Evolutionary conservation across 2,888 invertebrate species (phyloP).

Genomic region (Entomobrya proxima): DNA sequence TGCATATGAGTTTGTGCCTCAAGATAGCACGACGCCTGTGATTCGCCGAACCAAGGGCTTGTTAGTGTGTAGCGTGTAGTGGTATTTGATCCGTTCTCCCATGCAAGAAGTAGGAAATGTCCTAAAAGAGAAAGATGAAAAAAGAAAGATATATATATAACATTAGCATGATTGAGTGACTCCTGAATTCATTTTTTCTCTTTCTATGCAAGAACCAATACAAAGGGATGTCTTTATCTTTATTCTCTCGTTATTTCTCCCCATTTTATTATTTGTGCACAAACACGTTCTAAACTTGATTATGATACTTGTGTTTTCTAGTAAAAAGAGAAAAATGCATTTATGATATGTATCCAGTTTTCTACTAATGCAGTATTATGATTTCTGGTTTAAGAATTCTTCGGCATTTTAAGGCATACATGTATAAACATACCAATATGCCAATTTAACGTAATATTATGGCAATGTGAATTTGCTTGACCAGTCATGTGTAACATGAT

Average conservation of each 20-base stretch:
- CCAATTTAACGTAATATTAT: not conserved
- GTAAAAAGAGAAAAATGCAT: not conserved
- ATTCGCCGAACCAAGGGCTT: slow-evolving; percentile 77
- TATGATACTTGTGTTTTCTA: not conserved
- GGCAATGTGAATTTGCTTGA: slow-evolving; percentile 35
- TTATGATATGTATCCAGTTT: not conserved
- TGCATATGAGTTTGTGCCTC: slow-evolving; percentile 79
- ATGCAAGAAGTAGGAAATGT: slow-evolving; percentile 83
- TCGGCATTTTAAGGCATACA: not conserved
- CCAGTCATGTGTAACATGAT: slow-evolving; percentile 56
- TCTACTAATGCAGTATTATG: not conserved
- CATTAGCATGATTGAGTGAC: slow-evolving; percentile 26
- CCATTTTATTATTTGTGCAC: not conserved
- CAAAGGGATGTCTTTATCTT: slow-evolving; percentile 23
- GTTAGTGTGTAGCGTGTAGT: slow-evolving; percentile 76
- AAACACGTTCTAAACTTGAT: not conserved
- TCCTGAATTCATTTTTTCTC: not conserved
- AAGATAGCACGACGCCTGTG: slow-evolving; percentile 78
- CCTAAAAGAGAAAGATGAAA: slow-evolving; percentile 79
- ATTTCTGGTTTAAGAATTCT: not conserved
- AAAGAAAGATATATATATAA: not conserved
- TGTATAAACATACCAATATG: not conserved
- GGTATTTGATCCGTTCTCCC: slow-evolving; percentile 75
- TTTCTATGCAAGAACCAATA: slow-evolving; percentile 4
- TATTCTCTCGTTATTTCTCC: not conserved